Conservation (phyloP, 2,888 invertebrate species). For the Psylliodes chrysocephalus region DNA sequence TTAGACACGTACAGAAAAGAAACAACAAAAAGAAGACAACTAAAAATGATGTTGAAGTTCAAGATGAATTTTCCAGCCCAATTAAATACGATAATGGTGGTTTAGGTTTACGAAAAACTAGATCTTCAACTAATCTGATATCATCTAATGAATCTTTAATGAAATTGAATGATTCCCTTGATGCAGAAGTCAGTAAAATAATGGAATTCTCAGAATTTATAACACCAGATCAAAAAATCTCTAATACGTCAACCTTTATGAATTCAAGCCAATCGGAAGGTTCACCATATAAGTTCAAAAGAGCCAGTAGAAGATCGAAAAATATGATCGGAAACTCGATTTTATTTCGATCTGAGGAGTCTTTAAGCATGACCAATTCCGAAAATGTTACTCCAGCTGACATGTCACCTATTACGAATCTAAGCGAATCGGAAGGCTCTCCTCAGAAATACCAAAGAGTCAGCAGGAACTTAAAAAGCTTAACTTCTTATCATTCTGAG, state of each 20-base stretch:
- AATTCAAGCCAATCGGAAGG: constrained; percentile 8
- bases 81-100: no score
- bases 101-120: no score
- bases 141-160: constrained; percentile 14
- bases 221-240: no score
- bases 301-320: not conserved
- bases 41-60: no score
- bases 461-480: not conserved
- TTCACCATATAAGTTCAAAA: not conserved
- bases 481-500: not conserved
- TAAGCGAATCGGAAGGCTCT: constrained; percentile 3
- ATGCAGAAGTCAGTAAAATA: constrained; percentile 15
- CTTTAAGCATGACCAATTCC: not conserved
- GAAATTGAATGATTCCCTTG: constrained; percentile 11
- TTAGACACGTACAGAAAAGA: not conserved
- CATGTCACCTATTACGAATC: not conserved
- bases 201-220: not conserved
- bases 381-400: not conserved
- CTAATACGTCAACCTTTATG: not conserved
- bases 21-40: not conserved
- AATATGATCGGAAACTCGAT: not conserved
- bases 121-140: constrained; percentile 7
- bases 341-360: constrained; percentile 5
- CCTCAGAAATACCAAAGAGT: not conserved
- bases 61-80: no score